Evolutionary conservation across 2,797 vertebrate genomes (phyloP).

Genomic region (Falco biarmicus): DNA sequence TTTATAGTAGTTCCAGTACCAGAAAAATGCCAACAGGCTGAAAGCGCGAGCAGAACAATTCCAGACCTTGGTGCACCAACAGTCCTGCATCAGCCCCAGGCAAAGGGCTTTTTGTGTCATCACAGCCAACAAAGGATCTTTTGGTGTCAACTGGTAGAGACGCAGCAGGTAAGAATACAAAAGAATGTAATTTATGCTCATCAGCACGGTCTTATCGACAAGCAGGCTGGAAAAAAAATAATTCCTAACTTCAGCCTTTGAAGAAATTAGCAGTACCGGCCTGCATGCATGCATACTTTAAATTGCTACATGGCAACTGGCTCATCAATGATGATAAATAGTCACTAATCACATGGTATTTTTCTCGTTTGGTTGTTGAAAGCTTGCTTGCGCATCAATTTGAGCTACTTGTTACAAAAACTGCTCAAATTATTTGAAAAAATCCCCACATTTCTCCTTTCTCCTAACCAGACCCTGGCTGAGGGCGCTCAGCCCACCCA

Average conservation of each 20-base stretch:
- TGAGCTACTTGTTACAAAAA: not conserved
- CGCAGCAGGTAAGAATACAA: not conserved
- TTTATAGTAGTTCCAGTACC: not conserved
- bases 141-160: not conserved
- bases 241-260: not conserved
- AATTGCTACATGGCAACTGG: not conserved
- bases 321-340: not conserved
- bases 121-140: not conserved
- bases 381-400: not conserved
- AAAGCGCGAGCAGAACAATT: not conserved
- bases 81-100: not conserved
- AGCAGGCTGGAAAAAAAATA: not conserved
- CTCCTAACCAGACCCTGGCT: not conserved
- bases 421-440: not conserved
- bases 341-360: not conserved
- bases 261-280: not conserved
- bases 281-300: not conserved
- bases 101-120: not conserved
- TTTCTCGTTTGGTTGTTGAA: not conserved
- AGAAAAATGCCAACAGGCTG: not conserved
- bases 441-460: not conserved
- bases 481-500: not conserved
- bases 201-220: not conserved
- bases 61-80: not conserved
- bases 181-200: not conserved